phyloP scores from a whole-genome alignment of 2,888 invertebrate species.

The Andrena minutula region DNA sequence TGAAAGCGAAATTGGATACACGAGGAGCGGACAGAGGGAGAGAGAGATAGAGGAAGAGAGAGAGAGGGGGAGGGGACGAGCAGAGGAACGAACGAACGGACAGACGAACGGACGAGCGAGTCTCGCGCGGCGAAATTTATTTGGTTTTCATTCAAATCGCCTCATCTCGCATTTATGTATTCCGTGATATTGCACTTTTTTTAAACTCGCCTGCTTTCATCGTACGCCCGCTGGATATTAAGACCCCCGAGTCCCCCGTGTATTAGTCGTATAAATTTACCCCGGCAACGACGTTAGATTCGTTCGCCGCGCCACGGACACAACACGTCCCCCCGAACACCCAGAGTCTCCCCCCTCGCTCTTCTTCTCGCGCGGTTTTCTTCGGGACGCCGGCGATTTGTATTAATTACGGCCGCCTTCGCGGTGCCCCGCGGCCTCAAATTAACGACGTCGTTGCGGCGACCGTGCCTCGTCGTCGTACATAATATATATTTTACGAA shows the following conservation, averaged over 20 bases:
- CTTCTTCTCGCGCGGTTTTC: slow-evolving; percentile 46
- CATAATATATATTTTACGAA: slow-evolving; percentile 18
- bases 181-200: slow-evolving; percentile 83
- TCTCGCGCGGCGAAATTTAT: slow-evolving; percentile 79
- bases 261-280: slow-evolving; percentile 83
- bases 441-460: slow-evolving; percentile 56
- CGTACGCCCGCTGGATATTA: slow-evolving; percentile 78
- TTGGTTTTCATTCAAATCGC: slow-evolving; percentile 83
- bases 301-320: slow-evolving; percentile 62
- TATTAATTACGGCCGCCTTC: slow-evolving; percentile 68
- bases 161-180: slow-evolving; percentile 84
- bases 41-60: no score
- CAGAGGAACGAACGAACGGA: slow-evolving; percentile 29
- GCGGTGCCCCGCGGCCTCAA: slow-evolving; percentile 45
- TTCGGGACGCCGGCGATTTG: slow-evolving; percentile 58
- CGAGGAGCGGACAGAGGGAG: slow-evolving; percentile 56
- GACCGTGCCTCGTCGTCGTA: slow-evolving; percentile 12
- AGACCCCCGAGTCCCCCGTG: slow-evolving; percentile 76
- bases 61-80: no score
- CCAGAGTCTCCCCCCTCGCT: slow-evolving; percentile 4
- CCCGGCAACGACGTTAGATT: slow-evolving; percentile 72
- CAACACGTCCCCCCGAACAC: slow-evolving; percentile 41
- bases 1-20: slow-evolving; percentile 78
- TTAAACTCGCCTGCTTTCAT: slow-evolving; percentile 79
- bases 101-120: slow-evolving; percentile 67